phyloP scores from a whole-genome alignment of 2,888 invertebrate species.

The Spisula subtruncata region DNA sequence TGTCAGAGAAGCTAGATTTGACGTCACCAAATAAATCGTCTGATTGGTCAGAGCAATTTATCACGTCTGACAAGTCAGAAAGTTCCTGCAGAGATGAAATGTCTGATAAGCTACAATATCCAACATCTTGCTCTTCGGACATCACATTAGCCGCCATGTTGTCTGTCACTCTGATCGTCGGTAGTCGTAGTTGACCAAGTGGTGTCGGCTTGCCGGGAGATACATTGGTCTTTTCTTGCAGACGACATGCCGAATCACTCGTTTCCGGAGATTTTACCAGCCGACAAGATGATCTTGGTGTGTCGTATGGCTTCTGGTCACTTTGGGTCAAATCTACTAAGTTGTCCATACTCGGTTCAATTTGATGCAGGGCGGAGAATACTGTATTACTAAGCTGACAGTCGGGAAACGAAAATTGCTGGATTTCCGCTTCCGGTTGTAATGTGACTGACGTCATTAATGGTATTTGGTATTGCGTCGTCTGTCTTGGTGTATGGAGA shows the following conservation, averaged over 20 bases:
- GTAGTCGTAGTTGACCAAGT: constrained; percentile 54
- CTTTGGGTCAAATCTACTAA: neutral
- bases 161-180: constrained; percentile 56
- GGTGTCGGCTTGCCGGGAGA: constrained; percentile 8
- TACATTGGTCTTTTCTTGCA: neutral
- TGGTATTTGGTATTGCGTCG: neutral
- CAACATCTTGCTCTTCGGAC: constrained; percentile 66
- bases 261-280: neutral
- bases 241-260: neutral
- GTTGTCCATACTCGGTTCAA: neutral
- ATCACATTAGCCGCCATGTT: constrained; percentile 68
- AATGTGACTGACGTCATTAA: neutral
- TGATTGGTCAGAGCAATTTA: constrained; percentile 29
- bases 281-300: neutral
- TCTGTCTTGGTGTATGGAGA: neutral
- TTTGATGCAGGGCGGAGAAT: neutral
- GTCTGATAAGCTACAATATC: constrained; percentile 66
- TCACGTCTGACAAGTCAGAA: constrained; percentile 35
- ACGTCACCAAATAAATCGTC: constrained; percentile 54
- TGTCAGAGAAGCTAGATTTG: constrained; percentile 54
- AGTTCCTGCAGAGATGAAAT: constrained; percentile 23
- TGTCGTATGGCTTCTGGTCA: neutral
- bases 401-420: neutral
- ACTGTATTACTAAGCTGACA: neutral
- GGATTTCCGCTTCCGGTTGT: neutral